phyloP scores from a whole-genome alignment of 2,888 invertebrate species.

The Melolontha melolontha region DNA sequence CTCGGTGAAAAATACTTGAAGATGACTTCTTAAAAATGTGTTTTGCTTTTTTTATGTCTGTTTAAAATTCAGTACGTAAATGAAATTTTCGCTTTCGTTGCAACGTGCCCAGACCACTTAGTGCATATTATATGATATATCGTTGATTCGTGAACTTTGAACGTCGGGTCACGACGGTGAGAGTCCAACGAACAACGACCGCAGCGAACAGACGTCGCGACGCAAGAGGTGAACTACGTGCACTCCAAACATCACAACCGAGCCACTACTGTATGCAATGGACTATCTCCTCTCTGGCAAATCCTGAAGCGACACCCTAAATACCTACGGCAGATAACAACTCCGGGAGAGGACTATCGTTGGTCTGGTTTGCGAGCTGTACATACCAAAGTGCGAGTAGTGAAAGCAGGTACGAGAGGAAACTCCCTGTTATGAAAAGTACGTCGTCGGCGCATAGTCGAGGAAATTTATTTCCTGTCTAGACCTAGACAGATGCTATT shows the following conservation, averaged over 20 bases:
- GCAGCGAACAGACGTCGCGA: slow-evolving; percentile 32
- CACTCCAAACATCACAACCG: slow-evolving; percentile 4
- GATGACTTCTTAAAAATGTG: too few relatives aligned
- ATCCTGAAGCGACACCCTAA: slow-evolving; percentile 16
- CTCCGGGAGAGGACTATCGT: background rate
- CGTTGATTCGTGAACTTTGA: slow-evolving; percentile 18
- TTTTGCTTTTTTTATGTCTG: too few relatives aligned
- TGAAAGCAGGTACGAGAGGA: slow-evolving; percentile 22
- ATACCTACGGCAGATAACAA: background rate
- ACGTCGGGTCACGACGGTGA: slow-evolving; percentile 23
- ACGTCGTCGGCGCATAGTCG: slow-evolving; percentile 17
- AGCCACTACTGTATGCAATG: slow-evolving; percentile 1
- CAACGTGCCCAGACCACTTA: slow-evolving; percentile 29
- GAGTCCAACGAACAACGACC: slow-evolving; percentile 31
- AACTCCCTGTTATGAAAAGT: slow-evolving; percentile 32
- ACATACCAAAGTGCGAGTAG: slow-evolving; percentile 9
- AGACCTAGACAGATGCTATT: slow-evolving; percentile 38
- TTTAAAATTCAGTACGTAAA: background rate
- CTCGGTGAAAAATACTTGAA: too few relatives aligned
- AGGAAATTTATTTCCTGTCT: slow-evolving; percentile 38
- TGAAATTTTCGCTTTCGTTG: slow-evolving; percentile 18
- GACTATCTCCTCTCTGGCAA: slow-evolving; percentile 18
- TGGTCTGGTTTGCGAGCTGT: slow-evolving; percentile 7
- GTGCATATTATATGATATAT: slow-evolving; percentile 26
- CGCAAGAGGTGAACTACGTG: slow-evolving; percentile 19